These are phyloP conservation scores for Aricia artaxerxes DNA, from an alignment of 2,888 invertebrate genomes.

Conservation along the genomic window DNA sequence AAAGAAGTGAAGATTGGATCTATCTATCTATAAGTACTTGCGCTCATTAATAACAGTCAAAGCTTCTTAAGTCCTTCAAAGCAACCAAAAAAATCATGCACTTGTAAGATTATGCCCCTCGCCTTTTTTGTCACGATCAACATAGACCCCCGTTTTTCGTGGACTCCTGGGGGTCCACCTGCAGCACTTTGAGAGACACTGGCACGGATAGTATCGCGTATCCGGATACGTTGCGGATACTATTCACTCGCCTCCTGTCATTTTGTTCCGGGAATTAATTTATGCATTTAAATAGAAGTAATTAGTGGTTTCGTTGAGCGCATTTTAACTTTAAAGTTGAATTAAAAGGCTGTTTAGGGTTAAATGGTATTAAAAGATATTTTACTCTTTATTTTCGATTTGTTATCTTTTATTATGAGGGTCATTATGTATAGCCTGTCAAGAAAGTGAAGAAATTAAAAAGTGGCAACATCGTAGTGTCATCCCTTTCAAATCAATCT, in stretches of 20 bases:
- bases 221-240: conserved; percentile 37
- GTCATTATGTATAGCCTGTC: no score
- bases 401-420: not conserved
- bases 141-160: not conserved
- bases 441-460: no score
- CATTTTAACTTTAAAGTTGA: not conserved
- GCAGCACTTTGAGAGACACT: not conserved
- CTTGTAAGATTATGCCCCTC: not conserved
- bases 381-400: not conserved
- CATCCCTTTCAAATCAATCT: no score
- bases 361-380: not conserved
- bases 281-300: conserved; percentile 17
- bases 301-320: not conserved
- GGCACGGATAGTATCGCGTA: conserved; percentile 37
- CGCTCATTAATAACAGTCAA: no score
- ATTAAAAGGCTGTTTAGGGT: not conserved
- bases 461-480: no score
- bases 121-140: no score
- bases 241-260: conserved; percentile 44
- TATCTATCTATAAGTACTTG: no score
- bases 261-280: conserved; percentile 25
- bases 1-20: no score
- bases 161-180: not conserved
- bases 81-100: not conserved
- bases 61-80: not conserved